Conservation (phyloP, 2,113 vertebrate genomes). For the Terrapene triunguis region DNA sequence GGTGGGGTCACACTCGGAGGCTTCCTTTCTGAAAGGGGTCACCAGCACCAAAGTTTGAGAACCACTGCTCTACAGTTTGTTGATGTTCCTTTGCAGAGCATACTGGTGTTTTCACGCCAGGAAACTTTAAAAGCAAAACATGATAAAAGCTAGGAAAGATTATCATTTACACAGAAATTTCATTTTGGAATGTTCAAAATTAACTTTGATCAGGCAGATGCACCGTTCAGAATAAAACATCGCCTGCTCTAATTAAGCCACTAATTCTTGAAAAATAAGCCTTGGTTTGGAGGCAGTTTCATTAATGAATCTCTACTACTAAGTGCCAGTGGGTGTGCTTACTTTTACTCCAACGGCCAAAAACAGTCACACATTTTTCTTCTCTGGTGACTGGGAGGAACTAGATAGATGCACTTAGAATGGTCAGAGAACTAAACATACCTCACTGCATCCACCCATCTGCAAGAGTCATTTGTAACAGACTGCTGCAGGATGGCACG, state of each 20-base stretch:
- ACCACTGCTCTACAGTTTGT: not conserved
- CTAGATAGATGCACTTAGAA: not conserved
- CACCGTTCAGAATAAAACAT: constrained; percentile 13
- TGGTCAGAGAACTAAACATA: not conserved
- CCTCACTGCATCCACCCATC: constrained; percentile 14
- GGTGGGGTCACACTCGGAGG: too few relatives aligned
- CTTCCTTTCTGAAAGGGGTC: too few relatives aligned
- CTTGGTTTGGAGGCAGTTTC: not conserved
- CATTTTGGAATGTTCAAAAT: not conserved
- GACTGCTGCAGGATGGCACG: not conserved
- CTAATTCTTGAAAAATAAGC: not conserved
- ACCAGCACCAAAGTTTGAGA: too few relatives aligned
- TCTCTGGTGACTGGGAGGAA: constrained; percentile 2
- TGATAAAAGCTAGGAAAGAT: not conserved
- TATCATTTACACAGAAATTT: not conserved
- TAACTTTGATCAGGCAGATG: not conserved
- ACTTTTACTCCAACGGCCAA: not conserved
- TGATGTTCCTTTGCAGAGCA: constrained; percentile 28
- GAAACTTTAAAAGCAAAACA: not conserved
- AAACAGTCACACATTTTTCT: not conserved
- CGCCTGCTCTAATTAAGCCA: constrained; percentile 6
- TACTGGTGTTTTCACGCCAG: not conserved
- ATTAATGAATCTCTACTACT: not conserved
- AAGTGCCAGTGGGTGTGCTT: not conserved
- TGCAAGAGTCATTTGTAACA: not conserved